Base-by-base conservation (phyloP, 2,888 invertebrate genomes). In the Ectobius pallidus region DNA sequence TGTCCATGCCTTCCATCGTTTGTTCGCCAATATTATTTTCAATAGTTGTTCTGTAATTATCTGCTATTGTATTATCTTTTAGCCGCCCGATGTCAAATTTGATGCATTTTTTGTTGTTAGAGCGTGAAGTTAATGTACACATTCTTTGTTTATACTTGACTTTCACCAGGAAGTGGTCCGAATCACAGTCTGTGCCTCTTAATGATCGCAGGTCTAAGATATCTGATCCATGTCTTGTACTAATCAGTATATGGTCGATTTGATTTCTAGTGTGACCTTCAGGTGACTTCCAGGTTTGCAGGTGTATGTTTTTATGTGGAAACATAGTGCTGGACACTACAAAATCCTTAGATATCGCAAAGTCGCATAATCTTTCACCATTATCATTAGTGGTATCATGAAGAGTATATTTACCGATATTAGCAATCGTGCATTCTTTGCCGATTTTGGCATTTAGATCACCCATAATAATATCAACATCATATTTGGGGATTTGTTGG, bases 211-310 rank as follows among this genome's bases (percentile, higher is more conserved):
- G n/a, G n/a, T n/a, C n/a, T n/a, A n/a, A n/a, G n/a, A n/a, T n/a
- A n/a, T n/a, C n/a, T n/a, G n/a, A n/a, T n/a, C n/a, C n/a, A n/a
- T n/a, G n/a, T 58, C 69, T 68, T 49, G 9, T 49, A 20, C 32
- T 22, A 25, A 69, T 69, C 32, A 72, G 42, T 7, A 72, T 39
- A 72, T 72, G 72, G 58, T 69, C 72, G 20, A 72, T 72, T 52
- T 69, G 68, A 44, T 72, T 72, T n/a, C n/a, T n/a, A n/a, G n/a
- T n/a, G n/a, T n/a, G n/a, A n/a, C n/a, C n/a, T n/a, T n/a, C n/a
- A n/a, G 20, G 71, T 34, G 55, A 52, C 22, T 20, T 63, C 67
- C 39, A 71, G 16, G 71, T 71, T 16, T 27, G 30, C 44, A 18
- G 30, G 49, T 71, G 71, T 25, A 65, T 65, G 46, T 71, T 68